These are phyloP conservation scores for Podilymbus podiceps DNA, from an alignment of 2,113 vertebrate species.

Conservation along the genomic window DNA sequence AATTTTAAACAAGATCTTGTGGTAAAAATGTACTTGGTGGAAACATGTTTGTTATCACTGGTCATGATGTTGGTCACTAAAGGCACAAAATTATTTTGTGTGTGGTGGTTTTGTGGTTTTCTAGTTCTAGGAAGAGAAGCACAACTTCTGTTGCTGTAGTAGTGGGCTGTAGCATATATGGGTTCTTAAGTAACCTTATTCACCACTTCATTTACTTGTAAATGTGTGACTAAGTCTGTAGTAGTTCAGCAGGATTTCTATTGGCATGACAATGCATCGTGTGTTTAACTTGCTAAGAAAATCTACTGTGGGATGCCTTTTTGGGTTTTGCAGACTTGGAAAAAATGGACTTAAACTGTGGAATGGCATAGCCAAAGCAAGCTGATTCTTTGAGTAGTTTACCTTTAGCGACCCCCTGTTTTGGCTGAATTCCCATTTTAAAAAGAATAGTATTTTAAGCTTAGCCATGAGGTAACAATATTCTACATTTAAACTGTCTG, in stretches of 20 bases:
- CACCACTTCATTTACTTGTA: not conserved
- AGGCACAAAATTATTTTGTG: fast-evolving
- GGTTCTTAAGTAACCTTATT: not conserved
- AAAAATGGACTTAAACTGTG: not conserved
- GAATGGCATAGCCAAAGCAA: not conserved
- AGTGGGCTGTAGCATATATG: not conserved
- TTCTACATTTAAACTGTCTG: not conserved
- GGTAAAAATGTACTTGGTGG: not conserved
- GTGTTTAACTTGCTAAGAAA: not conserved
- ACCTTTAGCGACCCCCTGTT: not conserved
- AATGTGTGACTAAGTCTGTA: not conserved
- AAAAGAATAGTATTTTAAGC: not conserved
- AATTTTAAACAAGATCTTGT: not conserved
- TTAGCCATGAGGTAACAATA: not conserved
- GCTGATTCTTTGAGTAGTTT: not conserved
- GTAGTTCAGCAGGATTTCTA: not conserved
- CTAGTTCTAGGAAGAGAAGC: not conserved
- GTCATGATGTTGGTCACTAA: not conserved
- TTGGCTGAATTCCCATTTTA: not conserved
- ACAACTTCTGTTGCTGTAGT: not conserved
- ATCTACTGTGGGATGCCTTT: not conserved
- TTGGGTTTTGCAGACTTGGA: not conserved
- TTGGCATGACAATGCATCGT: not conserved
- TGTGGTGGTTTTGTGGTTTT: not conserved
- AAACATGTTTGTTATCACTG: fast-evolving